Evolutionary conservation across 1,140 invertebrate genomes (phyloP).

Genomic region (Anoplolepis gracilipes): DNA sequence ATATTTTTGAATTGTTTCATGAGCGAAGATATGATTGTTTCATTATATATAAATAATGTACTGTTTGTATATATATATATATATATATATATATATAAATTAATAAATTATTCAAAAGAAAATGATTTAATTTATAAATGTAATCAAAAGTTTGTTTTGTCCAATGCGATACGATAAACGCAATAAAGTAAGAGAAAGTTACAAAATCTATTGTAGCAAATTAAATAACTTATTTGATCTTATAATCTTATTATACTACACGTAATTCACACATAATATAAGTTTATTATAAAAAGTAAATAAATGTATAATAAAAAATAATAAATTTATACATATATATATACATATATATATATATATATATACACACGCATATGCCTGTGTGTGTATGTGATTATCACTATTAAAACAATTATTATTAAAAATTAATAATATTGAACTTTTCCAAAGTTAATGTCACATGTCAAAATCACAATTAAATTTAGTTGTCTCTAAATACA

Average conservation of each 20-base stretch:
- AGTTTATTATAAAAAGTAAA: not conserved
- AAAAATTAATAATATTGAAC: not conserved
- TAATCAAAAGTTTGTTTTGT: not conserved
- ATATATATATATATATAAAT: not conserved
- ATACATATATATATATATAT: no score
- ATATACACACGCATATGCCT: no score
- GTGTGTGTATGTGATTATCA: no score
- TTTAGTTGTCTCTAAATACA: not conserved
- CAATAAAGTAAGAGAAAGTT: not conserved
- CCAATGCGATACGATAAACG: not conserved
- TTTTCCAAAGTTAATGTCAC: not conserved
- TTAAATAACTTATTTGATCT: not conserved
- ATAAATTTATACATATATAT: not conserved
- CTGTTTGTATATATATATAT: no score
- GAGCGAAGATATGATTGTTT: not conserved
- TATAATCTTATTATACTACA: not conserved
- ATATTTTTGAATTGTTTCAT: no score
- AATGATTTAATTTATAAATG: conserved; percentile 4
- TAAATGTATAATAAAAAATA: not conserved
- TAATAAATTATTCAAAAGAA: not conserved
- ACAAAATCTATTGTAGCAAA: not conserved
- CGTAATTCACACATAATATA: not conserved
- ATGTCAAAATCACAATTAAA: not conserved
- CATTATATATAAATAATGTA: not conserved
- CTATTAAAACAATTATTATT: not conserved